Conservation (phyloP, 2,888 invertebrate species). For the Acrobasis repandana region DNA sequence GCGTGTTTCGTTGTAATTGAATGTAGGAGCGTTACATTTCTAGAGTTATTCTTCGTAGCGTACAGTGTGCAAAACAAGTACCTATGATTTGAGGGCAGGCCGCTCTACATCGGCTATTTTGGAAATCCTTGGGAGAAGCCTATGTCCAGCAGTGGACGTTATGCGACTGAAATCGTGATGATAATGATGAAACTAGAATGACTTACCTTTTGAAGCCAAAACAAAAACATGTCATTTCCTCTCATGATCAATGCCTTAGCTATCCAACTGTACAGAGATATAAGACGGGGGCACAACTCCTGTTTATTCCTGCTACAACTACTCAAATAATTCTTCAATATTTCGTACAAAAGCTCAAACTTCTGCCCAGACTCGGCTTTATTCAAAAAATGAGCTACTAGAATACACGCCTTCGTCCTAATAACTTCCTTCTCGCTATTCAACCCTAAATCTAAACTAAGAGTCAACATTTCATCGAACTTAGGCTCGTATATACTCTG, state of each 20-base stretch:
- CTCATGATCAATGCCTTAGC: constrained; percentile 67
- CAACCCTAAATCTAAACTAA: constrained; percentile 62
- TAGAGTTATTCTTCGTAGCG: no score
- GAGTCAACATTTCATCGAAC: constrained; percentile 57
- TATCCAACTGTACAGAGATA: constrained; percentile 69
- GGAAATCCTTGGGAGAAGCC: no score
- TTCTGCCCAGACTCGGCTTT: constrained; percentile 72
- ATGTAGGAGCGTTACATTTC: no score
- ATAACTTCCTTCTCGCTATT: constrained; percentile 52
- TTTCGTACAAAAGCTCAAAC: constrained; percentile 66
- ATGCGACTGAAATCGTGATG: no score
- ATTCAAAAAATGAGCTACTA: constrained; percentile 83
- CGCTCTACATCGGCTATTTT: no score
- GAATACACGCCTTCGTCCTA: constrained; percentile 68
- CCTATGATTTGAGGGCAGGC: no score
- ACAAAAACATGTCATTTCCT: constrained; percentile 60
- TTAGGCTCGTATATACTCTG: constrained; percentile 56
- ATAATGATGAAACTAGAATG: not conserved
- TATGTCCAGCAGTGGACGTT: no score
- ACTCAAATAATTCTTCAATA: constrained; percentile 51
- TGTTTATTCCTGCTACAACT: constrained; percentile 46
- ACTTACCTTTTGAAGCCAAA: constrained; percentile 71
- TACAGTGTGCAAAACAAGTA: no score
- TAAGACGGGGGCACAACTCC: constrained; percentile 51
- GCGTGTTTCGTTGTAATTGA: no score